phyloP scores from a whole-genome alignment of 2,113 vertebrate species.

The Microtus oregoni region DNA sequence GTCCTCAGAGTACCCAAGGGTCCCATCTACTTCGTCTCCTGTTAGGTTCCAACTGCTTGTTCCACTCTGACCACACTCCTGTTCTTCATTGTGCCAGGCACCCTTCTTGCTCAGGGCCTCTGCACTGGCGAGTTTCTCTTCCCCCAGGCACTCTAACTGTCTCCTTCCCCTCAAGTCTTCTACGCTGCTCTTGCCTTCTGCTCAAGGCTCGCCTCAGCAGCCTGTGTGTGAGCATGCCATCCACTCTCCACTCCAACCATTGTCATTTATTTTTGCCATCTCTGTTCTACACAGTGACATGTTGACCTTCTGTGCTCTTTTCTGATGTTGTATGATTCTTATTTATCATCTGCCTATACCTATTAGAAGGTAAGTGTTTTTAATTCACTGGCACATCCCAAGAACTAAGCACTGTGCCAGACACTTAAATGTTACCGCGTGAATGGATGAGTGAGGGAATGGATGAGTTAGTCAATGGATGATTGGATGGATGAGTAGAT shows the following conservation, averaged over 20 bases:
- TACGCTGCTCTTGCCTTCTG: not conserved
- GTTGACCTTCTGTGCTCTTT: not conserved
- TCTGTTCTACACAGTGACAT: not conserved
- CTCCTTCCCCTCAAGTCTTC: not conserved
- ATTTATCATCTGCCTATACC: not conserved
- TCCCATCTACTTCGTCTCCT: not conserved
- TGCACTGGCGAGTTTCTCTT: not conserved
- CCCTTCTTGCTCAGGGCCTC: not conserved
- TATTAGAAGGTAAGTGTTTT: conserved; percentile 2
- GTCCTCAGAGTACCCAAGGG: not conserved
- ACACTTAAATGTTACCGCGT: not conserved
- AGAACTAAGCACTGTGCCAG: not conserved
- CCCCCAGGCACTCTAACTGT: not conserved
- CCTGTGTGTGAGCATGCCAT: not conserved
- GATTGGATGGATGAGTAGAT: not conserved
- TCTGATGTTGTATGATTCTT: not conserved
- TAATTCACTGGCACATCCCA: not conserved
- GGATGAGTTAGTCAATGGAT: not conserved
- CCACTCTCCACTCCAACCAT: not conserved
- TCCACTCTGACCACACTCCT: not conserved
- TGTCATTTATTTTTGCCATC: not conserved
- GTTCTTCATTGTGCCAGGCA: not conserved
- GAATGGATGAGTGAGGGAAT: not conserved
- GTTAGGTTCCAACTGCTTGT: not conserved
- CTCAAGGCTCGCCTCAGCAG: not conserved